Evolutionary conservation across 2,113 vertebrate species (phyloP).

Genomic region (Bagarius yarrelli): DNA sequence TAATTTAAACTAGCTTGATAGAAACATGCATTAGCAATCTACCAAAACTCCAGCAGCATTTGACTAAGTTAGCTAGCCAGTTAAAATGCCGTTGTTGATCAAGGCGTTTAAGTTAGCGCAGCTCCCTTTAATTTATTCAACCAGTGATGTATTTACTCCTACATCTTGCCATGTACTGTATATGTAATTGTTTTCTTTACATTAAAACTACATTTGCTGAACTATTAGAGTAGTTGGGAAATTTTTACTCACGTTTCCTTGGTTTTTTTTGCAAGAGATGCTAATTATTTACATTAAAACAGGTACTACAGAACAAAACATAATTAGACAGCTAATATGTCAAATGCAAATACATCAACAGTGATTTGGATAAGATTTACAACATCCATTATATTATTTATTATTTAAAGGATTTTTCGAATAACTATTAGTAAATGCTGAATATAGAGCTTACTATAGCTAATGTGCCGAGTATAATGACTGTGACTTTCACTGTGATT

Average conservation of each 20-base stretch:
- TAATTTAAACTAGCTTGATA: neutral
- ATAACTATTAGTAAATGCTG: neutral
- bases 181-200: no score
- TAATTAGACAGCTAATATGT: constrained; percentile 23
- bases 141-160: no score
- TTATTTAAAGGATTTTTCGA: no score
- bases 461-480: constrained; percentile 1
- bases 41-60: neutral
- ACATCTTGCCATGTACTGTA: no score
- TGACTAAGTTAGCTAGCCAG: neutral
- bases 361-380: neutral
- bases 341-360: constrained; percentile 23
- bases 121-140: no score
- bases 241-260: no score
- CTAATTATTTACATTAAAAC: neutral
- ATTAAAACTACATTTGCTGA: no score
- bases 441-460: neutral
- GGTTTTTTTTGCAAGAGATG: neutral
- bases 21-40: neutral
- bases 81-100: neutral
- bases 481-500: neutral
- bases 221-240: no score
- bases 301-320: constrained; percentile 5
- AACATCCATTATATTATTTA: neutral
- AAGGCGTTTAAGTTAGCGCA: no score